phyloP scores from a whole-genome alignment of 2,888 invertebrate species.

The Oasisia sp. region DNA sequence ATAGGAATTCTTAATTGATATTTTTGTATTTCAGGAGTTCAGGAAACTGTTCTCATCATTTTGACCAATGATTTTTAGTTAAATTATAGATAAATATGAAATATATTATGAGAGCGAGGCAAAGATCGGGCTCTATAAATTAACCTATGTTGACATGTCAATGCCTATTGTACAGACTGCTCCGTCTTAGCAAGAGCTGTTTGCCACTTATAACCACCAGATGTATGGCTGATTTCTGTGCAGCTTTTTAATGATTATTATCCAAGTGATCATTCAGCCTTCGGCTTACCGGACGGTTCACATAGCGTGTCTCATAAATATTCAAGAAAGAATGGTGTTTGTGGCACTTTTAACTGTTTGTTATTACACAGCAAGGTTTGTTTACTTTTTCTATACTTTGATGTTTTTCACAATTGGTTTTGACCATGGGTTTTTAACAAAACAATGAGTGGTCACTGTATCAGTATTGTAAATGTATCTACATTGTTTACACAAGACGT shows the following conservation, averaged over 20 bases:
- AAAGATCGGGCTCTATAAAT: neutral
- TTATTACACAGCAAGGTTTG: neutral
- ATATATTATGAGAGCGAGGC: neutral
- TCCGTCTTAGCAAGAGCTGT: neutral
- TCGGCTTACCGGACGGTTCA: neutral
- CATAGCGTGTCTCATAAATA: neutral
- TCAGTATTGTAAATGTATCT: conserved; percentile 9
- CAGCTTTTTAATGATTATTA: neutral
- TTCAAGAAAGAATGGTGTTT: neutral
- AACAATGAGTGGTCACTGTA: neutral
- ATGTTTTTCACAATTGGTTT: neutral
- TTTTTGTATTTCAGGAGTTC: neutral
- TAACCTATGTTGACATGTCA: neutral
- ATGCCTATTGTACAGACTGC: neutral
- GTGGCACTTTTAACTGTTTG: neutral
- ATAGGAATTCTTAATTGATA: neutral
- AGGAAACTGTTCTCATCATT: neutral
- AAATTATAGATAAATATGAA: neutral
- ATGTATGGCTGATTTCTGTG: neutral
- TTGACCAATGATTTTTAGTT: neutral
- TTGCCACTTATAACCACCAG: neutral
- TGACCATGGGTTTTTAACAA: neutral
- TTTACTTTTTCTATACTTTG: conserved; percentile 7
- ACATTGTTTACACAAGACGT: neutral
- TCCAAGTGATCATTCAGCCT: neutral